Base-by-base conservation (phyloP, 2,888 invertebrate genomes). In the Eudasyphora cyanicolor region DNA sequence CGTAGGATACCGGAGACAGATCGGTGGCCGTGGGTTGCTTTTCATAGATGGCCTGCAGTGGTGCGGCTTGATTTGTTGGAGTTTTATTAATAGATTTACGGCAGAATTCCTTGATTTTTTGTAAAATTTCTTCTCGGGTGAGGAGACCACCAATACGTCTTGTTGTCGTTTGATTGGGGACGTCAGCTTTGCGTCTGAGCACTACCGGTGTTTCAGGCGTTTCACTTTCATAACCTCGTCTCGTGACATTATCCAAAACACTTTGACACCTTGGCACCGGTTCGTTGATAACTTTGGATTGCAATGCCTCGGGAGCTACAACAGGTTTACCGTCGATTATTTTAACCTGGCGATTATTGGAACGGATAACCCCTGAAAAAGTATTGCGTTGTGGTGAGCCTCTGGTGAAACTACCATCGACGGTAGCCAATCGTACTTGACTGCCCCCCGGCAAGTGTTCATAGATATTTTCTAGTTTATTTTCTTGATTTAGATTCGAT, bases 71-170 rank as follows among this genome's bases (percentile, higher is more conserved):
- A 54, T 88, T 85, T 5, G 88, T 89, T 3, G 91, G 89, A 0
- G 91, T 89, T 71, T 89, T 89, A 75, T 88, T 90, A 24, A 92
- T 88, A 7, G 92, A 92, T 76, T 91, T 91, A 14, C 91, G 90
- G 54, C 92, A 92, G 81, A 92, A 92, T 69, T 92, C 92, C 73
- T 91, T 91, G 0, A 92, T 92, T 86, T 89, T 90, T 51, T 90
- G 90, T 2, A 92, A 86, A 17, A 92, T 91, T 79, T 92, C 92
- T 17, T 92, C 92, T 3, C 91, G 88, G 1, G 90, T 89, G 14
- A 92, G 75, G 0, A 89, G 85, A 0, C 89, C 91, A 8, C 88
- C 89, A 45, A 89, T 89, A 24, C 89, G 89, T 0, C 88, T 87
- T 0, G 85, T 54, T 10, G 54, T 67, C 3, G 82, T 27, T 0